Conservation (phyloP, 2,797 vertebrate genomes). For the Acanthurus lineatus region DNA sequence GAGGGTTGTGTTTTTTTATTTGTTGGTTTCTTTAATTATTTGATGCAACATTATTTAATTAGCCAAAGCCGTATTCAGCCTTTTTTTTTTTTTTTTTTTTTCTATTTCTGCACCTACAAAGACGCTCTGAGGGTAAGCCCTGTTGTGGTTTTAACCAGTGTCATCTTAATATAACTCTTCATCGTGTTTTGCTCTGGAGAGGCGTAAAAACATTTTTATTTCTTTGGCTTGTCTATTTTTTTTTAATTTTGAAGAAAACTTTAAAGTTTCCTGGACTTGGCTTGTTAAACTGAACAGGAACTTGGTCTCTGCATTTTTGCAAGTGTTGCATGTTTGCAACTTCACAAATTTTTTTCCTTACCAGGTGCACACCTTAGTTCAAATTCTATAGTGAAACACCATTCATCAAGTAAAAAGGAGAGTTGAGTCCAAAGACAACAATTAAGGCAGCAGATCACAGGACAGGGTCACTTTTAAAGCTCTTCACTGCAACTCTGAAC, state of each 20-base stretch:
- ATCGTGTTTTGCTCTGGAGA: background rate
- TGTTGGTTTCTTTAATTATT: background rate
- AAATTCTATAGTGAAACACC: background rate
- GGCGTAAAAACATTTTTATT: background rate
- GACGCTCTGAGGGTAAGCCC: background rate
- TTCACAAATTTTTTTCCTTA: background rate
- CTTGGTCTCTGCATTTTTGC: background rate
- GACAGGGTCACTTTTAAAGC: background rate
- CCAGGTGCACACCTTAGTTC: background rate
- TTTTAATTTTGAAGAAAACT: background rate
- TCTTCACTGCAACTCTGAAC: background rate
- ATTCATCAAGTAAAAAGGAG: background rate
- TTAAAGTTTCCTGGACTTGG: background rate
- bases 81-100: background rate
- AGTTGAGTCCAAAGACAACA: background rate
- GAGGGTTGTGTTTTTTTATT: too few relatives aligned
- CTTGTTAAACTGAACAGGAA: background rate
- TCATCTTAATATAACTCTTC: background rate
- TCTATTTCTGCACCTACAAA: background rate
- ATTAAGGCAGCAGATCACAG: background rate
- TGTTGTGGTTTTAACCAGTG: background rate
- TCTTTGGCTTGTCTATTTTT: background rate
- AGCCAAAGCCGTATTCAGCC: too few relatives aligned
- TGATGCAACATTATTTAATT: background rate
- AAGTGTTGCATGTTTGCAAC: background rate